phyloP scores from a whole-genome alignment of 2,797 vertebrate genomes.

The Lepus oiostolus region DNA sequence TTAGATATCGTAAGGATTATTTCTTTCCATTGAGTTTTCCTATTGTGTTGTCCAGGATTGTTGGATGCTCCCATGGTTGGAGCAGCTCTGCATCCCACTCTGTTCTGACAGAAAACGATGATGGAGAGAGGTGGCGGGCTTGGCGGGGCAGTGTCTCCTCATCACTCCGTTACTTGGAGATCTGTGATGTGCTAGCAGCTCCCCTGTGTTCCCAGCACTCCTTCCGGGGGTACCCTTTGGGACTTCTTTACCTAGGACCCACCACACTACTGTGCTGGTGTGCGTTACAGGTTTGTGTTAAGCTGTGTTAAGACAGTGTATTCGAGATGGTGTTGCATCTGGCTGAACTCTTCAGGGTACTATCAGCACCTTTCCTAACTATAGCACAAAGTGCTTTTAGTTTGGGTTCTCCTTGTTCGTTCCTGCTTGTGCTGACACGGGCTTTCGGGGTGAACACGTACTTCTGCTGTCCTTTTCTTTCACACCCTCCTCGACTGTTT shows the following conservation, averaged over 20 bases:
- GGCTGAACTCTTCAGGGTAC: neutral
- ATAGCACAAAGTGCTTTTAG: neutral
- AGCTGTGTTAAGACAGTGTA: neutral
- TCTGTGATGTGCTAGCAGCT: neutral
- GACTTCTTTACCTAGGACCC: slow-evolving; percentile 12
- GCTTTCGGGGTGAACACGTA: neutral
- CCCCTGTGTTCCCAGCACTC: neutral
- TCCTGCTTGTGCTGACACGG: neutral
- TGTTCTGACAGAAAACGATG: neutral
- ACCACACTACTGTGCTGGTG: neutral
- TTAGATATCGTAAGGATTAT: neutral
- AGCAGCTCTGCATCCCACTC: neutral
- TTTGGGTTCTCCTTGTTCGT: neutral
- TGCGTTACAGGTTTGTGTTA: neutral
- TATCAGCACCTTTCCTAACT: neutral
- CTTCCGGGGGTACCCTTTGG: neutral
- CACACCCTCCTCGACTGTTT: neutral
- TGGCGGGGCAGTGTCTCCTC: neutral
- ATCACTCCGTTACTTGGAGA: neutral
- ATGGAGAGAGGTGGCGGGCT: neutral
- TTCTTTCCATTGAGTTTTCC: neutral
- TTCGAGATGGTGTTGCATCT: neutral
- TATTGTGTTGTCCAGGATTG: neutral
- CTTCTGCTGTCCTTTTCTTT: neutral
- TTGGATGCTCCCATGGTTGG: neutral